Evolutionary conservation across 2,888 invertebrate species (phyloP), one percentile per base, ranked within the genome.

Genomic region (Tetranychus truncatus): DNA sequence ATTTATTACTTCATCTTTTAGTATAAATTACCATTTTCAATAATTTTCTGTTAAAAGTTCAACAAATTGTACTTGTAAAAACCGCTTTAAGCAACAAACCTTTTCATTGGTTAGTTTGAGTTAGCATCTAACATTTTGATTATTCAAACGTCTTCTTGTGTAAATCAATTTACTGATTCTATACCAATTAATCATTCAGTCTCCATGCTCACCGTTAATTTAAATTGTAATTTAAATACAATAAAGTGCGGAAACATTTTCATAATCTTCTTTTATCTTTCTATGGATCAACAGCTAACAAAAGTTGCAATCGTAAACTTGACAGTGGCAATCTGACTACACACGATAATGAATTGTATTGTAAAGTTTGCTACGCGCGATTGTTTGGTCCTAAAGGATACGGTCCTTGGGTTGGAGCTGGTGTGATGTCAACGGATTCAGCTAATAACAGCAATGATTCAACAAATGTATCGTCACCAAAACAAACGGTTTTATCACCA

Each of bases 351-450:
- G 83, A 84, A 76, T 81, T 84, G 20, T 84, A 81, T 80, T 85
- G 85, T 80, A 82, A 81, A 75, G 80, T 82, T 34, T 84, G 84
- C 79, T 83, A 84, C 79, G 81, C 81, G 11, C 81, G 81, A 46
- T 78, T 82, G 46, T 84, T 83, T 80, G 84, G 84, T 15, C 83
- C 83, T 18, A 82, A 82, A 77, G 84, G 84, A 44, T 84, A 84
- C 76, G 84, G 84, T 11, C 83, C 81, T 78, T 83, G 83, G 45
- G 80, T 81, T 18, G 82, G 84, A 6, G 83, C 83, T 9, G 83
- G 83, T 21, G 82, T 83, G 6, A 80, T 85, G 18, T 83, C 83
- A 67, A 84, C 84, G 83, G 84, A 84, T 77, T 82, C 82, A 34
- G 21, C 5, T 9, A 24, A 5, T 0, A 79, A 77, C 8, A 78